Evolutionary conservation across 2,797 vertebrate genomes (phyloP), one percentile per base, ranked within the genome.

Genomic region (Taeniopygia guttata): DNA sequence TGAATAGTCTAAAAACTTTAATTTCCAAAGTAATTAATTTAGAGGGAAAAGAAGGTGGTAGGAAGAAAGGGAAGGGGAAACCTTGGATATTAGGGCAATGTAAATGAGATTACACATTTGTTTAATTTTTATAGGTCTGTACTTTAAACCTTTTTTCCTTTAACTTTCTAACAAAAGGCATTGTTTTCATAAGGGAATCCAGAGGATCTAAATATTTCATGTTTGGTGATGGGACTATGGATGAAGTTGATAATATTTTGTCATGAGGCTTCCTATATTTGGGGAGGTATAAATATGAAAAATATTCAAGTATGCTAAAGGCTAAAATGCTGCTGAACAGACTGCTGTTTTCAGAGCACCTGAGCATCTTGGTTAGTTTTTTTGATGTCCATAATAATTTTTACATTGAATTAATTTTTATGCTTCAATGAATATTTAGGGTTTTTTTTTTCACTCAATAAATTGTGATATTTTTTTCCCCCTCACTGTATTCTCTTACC

Each of bases 401-500:
- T 74, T 83, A 9, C 38, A 60, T 6, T 56, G 18, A 73, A 16
- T 54, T 38, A 20, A 3, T 45, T 84, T 60, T 55, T 81, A 23
- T 52, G 17, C 14, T 69, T 87, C 5, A 23, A 6, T 52, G 30
- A 46, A 7, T 46, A 86, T 52, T 72, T 27, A 38, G 10, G 81
- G 17, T 84, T 45, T n/a, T 34, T 45, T n/a, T 34, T 49, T 42
- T 88, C 20, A 45, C 52, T 70, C 32, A 86, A 23, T 83, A 78
- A 87, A 75, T 48, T 36, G 11, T 17, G 51, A 8, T 18, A 0
- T 7, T 30, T 36, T 9, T 32, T 7, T 4, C 0, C 1, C 1
- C 2, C 10, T 36, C 17, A 0, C 26, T 26, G 13, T 80, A 8
- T 67, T 93, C 84, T 70, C 43, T 68, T 72, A 3, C 20, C 6